phyloP scores from a whole-genome alignment of 2,797 vertebrate species.

The Alauda arvensis region DNA sequence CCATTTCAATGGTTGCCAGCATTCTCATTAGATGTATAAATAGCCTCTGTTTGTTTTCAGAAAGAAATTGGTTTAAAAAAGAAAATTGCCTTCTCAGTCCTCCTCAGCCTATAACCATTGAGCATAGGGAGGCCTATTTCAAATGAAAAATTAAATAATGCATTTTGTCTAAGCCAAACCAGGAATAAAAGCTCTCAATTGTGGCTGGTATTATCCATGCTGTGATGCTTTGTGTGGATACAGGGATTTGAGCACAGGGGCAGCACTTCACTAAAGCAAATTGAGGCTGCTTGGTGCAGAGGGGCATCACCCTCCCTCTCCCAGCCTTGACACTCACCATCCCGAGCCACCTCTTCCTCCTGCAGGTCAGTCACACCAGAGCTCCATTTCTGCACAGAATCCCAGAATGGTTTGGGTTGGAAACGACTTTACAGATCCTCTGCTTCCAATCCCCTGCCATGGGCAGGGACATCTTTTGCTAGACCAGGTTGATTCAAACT shows the following conservation, averaged over 20 bases:
- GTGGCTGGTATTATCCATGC: neutral
- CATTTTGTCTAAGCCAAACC: neutral
- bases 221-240: neutral
- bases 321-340: neutral
- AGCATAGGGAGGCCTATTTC: neutral
- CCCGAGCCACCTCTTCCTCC: accelerated
- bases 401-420: neutral
- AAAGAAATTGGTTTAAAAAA: constrained; percentile 26
- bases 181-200: neutral
- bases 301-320: neutral
- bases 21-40: constrained; percentile 45
- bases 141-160: constrained; percentile 4
- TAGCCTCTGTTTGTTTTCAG: constrained; percentile 25
- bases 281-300: neutral
- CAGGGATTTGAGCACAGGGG: neutral
- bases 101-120: neutral
- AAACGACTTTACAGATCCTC: neutral
- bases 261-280: neutral
- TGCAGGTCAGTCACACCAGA: neutral
- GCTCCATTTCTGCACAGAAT: neutral
- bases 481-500: neutral
- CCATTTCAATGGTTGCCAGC: neutral
- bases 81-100: constrained; percentile 5
- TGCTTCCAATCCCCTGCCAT: neutral
- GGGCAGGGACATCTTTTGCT: neutral